A percentile compares a stretch with the other conserved stretches of the same genome.
These are phyloP conservation scores for Propsilocerus akamusi DNA, from an alignment of 1,140 invertebrate species.

Conservation along the genomic window DNA sequence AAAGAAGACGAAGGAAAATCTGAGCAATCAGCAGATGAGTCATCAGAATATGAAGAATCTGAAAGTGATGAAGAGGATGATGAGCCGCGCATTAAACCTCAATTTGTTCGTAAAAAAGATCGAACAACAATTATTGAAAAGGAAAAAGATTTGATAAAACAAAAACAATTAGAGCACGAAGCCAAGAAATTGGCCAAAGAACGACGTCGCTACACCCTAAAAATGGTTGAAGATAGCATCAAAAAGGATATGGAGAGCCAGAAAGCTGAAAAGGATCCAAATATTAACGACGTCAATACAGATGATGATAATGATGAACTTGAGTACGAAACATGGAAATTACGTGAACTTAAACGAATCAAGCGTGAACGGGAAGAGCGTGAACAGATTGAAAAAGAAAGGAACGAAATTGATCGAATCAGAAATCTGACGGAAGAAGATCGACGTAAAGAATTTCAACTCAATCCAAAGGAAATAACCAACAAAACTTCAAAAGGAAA, in stretches of 20 bases:
- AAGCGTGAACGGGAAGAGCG: conserved; percentile 91
- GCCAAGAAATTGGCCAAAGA: conserved; percentile 65
- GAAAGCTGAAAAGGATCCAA: conserved; percentile 38
- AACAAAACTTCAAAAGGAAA: conserved; percentile 96
- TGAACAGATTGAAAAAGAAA: conserved; percentile 76
- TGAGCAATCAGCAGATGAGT: conserved; percentile 54
- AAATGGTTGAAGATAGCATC: conserved; percentile 79
- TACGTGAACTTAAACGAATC: conserved; percentile 87
- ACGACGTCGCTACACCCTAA: conserved; percentile 61
- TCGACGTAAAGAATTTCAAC: conserved; percentile 61
- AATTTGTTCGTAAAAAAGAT: conserved; percentile 91
- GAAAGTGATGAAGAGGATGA: conserved; percentile 42
- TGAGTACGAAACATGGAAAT: conserved; percentile 95
- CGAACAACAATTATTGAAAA: conserved; percentile 88
- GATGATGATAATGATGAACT: conserved; percentile 98
- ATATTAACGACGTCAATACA: conserved; percentile 78
- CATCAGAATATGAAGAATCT: conserved; percentile 46
- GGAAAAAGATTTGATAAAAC: conserved; percentile 68
- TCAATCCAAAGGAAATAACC: conserved; percentile 86
- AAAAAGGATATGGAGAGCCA: conserved; percentile 44
- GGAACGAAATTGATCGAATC: conserved; percentile 76
- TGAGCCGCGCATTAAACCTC: conserved; percentile 76
- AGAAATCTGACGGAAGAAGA: conserved; percentile 96
- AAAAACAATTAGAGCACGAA: conserved; percentile 68
- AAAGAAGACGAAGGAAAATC: conserved; percentile 57